These are phyloP conservation scores for Alentia gelatinosa DNA, from an alignment of 2,888 invertebrate genomes.

Conservation along the genomic window DNA sequence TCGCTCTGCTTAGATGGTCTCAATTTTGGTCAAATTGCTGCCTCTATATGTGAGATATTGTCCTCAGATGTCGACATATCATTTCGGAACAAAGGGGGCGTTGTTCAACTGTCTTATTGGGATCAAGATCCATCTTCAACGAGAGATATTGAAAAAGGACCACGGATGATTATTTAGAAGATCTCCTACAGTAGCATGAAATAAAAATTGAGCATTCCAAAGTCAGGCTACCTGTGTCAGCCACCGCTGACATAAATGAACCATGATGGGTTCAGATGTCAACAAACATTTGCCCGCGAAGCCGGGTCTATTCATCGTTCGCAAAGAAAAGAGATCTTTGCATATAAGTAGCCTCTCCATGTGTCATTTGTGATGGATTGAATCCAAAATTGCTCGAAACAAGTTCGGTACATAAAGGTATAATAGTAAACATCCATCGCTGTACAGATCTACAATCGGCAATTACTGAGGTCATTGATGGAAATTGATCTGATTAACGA, in stretches of 20 bases:
- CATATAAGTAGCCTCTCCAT: no score
- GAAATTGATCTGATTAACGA: no score
- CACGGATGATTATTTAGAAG: neutral
- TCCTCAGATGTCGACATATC: neutral
- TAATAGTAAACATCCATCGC: no score
- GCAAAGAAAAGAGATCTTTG: neutral
- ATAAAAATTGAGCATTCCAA: neutral
- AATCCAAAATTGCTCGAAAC: neutral
- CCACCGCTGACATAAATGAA: neutral
- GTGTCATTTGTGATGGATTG: neutral
- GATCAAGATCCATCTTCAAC: neutral
- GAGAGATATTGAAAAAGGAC: neutral
- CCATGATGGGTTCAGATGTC: neutral
- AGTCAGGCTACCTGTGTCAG: neutral
- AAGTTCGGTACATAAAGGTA: no score
- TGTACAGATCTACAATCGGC: no score
- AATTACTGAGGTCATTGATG: no score
- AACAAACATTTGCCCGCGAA: neutral
- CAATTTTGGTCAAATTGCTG: neutral
- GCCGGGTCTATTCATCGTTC: neutral
- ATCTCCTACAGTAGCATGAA: neutral
- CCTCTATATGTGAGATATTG: neutral
- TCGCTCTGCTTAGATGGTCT: neutral
- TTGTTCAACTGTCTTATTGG: neutral
- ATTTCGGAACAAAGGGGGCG: neutral